phyloP scores from a whole-genome alignment of 2,113 vertebrate genomes.

The Hemibagrus wyckioides region DNA sequence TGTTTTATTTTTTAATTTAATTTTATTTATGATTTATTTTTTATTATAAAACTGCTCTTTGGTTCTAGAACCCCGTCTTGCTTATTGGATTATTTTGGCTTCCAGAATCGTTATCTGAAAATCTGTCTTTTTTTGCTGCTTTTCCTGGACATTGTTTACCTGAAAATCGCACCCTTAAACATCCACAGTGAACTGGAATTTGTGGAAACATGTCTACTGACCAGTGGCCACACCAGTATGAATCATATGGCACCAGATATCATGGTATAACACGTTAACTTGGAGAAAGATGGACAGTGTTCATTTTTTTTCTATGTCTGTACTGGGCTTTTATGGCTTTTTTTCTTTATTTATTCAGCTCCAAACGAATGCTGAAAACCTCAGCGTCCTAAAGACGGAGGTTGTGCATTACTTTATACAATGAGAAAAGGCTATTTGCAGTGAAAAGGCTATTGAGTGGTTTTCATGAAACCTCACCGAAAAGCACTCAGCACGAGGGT shows the following conservation, averaged over 20 bases:
- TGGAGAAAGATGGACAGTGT: not conserved
- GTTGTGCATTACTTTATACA: conserved; percentile 15
- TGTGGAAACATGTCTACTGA: not conserved
- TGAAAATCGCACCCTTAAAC: not conserved
- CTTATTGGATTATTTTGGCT: not conserved
- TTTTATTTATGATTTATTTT: not conserved
- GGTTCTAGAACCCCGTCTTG: not conserved
- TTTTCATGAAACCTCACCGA: conserved; percentile 47
- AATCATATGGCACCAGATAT: not conserved
- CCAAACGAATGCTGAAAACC: not conserved
- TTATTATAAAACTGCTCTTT: not conserved
- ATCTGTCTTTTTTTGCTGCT: not conserved
- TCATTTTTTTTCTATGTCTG: not conserved
- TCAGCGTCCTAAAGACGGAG: not conserved
- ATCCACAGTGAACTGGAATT: not conserved
- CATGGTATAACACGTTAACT: not conserved
- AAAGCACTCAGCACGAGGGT: conserved; percentile 40
- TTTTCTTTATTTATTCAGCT: not conserved
- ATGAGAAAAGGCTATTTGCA: conserved; percentile 42
- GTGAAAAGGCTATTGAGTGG: conserved; percentile 39
- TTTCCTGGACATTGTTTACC: not conserved
- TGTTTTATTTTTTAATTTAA: too few relatives aligned
- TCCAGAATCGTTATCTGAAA: not conserved
- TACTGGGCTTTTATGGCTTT: not conserved
- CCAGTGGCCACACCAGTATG: not conserved